These are phyloP conservation scores for Plagodis pulveraria DNA, from an alignment of 2,888 invertebrate genomes.

Conservation along the genomic window DNA sequence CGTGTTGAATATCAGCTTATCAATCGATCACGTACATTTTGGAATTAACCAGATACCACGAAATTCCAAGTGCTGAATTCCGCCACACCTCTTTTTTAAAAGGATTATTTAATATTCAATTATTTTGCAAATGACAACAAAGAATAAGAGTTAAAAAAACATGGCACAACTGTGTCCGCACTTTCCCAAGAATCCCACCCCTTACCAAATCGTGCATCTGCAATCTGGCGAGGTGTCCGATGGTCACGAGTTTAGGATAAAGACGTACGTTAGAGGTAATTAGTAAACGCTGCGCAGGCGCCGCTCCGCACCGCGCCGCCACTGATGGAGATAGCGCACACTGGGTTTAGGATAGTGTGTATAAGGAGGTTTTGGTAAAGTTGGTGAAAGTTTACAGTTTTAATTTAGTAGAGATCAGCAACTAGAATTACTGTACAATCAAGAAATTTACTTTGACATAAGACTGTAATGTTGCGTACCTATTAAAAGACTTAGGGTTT, in stretches of 20 bases:
- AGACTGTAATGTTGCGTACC: no score
- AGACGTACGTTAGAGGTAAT: slow-evolving; percentile 48
- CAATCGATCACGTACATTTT: no score
- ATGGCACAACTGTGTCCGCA: slow-evolving; percentile 16
- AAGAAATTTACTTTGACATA: no score
- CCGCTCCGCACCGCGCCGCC: slow-evolving; percentile 39
- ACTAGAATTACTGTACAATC: no score
- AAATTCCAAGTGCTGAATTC: no score
- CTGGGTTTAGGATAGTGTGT: slow-evolving; percentile 1
- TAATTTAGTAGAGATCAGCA: no score
- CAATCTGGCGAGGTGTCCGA: slow-evolving; percentile 43
- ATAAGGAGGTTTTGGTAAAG: not conserved
- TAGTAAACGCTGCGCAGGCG: slow-evolving; percentile 45
- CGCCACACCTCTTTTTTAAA: no score
- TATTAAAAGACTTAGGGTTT: no score
- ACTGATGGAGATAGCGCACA: slow-evolving; percentile 19
- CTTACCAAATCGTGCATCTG: slow-evolving; percentile 52
- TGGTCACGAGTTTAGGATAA: slow-evolving; percentile 48
- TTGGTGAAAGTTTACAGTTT: not conserved
- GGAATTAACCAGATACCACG: no score
- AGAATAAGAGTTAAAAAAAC: not conserved
- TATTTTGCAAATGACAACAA: not conserved
- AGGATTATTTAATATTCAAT: no score
- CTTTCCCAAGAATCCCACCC: slow-evolving; percentile 21
- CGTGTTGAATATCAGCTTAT: no score